Percentiles rank a stretch among this genome's conserved stretches.
Evolutionary conservation across 2,113 vertebrate species (phyloP).

Genomic region (Hystrix cristata): DNA sequence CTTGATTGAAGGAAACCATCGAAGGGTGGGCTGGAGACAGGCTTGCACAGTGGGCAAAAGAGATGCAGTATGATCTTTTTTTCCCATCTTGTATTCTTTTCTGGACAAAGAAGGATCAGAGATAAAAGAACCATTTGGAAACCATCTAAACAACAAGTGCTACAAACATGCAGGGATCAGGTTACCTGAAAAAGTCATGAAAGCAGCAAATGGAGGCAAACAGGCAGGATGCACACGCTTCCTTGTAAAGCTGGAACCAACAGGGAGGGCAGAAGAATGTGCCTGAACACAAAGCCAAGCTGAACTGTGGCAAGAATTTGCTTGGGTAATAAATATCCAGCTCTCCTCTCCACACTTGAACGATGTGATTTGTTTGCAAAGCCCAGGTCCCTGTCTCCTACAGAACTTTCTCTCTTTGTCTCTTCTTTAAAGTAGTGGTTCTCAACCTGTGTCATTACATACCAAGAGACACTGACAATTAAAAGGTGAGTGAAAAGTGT

Average conservation of each 20-base stretch:
- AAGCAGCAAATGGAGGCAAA: background rate
- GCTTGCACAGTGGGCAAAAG: background rate
- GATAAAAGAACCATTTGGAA: constrained; percentile 45
- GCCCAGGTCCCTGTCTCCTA: background rate
- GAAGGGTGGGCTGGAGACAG: background rate
- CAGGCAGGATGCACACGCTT: background rate
- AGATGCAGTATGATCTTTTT: background rate
- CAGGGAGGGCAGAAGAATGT: background rate
- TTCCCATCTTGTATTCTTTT: background rate
- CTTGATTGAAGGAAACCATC: background rate
- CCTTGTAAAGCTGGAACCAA: background rate
- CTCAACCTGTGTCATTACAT: background rate
- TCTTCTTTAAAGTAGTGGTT: background rate
- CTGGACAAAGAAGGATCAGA: background rate
- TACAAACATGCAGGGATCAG: background rate
- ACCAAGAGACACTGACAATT: background rate
- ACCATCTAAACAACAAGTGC: background rate
- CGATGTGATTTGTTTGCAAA: background rate
- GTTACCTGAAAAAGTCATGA: background rate
- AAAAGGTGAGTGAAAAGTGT: background rate
- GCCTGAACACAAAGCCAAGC: background rate
- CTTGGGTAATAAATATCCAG: background rate
- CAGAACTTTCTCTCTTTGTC: background rate
- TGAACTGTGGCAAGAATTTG: background rate
- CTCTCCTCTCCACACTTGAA: background rate